These are phyloP conservation scores for Leptinotarsa juncta DNA, from an alignment of 2,888 invertebrate genomes.

Conservation along the genomic window DNA sequence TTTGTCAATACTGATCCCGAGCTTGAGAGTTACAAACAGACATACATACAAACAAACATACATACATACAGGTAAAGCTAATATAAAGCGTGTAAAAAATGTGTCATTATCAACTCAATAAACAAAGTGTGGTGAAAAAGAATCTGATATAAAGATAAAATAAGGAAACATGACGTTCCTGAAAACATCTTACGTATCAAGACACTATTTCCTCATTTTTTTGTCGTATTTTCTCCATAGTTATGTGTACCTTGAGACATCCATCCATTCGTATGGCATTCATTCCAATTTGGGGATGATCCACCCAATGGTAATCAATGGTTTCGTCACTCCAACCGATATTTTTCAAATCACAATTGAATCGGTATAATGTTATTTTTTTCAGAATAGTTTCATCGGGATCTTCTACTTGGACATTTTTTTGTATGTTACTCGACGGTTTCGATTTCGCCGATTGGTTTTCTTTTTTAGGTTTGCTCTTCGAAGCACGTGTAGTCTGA, in stretches of 20 bases:
- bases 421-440: constrained; percentile 37
- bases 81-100: no score
- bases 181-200: no score
- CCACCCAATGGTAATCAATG: constrained; percentile 71
- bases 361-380: constrained; percentile 65
- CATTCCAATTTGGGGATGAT: constrained; percentile 56
- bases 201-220: no score
- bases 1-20: no score
- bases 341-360: constrained; percentile 66
- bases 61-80: no score
- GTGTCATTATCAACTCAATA: no score
- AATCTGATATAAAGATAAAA: no score
- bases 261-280: constrained; percentile 60
- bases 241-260: constrained; percentile 54
- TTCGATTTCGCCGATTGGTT: constrained; percentile 15
- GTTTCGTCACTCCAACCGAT: constrained; percentile 70
- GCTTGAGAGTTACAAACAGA: no score
- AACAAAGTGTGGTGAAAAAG: no score
- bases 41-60: no score
- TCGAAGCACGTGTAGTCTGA: not conserved
- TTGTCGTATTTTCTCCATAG: not conserved
- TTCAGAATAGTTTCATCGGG: constrained; percentile 56
- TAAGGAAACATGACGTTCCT: no score
- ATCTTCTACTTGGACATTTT: constrained; percentile 20
- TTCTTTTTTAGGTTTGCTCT: constrained; percentile 3